Evolutionary conservation across 1,140 invertebrate genomes (phyloP), one percentile per base, ranked within the genome.

Genomic region (Pogonomyrmex californicus): DNA sequence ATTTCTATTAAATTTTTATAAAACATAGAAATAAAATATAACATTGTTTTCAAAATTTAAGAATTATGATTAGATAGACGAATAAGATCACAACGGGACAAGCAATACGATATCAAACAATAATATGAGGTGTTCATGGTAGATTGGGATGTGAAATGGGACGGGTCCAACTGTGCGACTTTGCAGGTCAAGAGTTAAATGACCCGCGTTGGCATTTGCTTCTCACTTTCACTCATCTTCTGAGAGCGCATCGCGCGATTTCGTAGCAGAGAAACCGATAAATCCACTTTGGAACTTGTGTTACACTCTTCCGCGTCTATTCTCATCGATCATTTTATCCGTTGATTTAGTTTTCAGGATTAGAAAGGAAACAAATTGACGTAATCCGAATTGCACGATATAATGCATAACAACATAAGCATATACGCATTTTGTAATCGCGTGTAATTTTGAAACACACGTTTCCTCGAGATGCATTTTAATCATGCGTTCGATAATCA

Each of bases 171-270:
- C 91, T 87, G 65, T 90, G 88, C 90, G 92, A 93, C 92, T 94
- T 95, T 93, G 85, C 92, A 91, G 95, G 94, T 95, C 95, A 95
- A 88, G 93, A 95, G 95, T 95, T 95, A 95, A 95, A 95, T 92
- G 95, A 95, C 95, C 95, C 92, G 91, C 49, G 91, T 73, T 94
- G 94, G 93, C 93, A 94, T 95, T 94, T 94, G 89, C 91, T 93
- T 94, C 93, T 95, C 92, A 95, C 94, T 95, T 95, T 95, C 95
- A 95, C 95, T 94, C 92, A 95, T 94, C 93, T 93, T 85, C 63
- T 38, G 83, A 81, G 76, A 83, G 71, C 70, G 30, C 44, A 63
- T 44, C 71, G 44, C 17, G 23, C 44, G 85, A 87, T 85, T 58
- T 36, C 71, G 68, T 77, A 65, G 68, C 44, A 68, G 49, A 86